Percentiles rank a stretch among this genome's conserved stretches.
phyloP scores from a whole-genome alignment of 1,140 invertebrate genomes.

The Bradysia coprophila region DNA sequence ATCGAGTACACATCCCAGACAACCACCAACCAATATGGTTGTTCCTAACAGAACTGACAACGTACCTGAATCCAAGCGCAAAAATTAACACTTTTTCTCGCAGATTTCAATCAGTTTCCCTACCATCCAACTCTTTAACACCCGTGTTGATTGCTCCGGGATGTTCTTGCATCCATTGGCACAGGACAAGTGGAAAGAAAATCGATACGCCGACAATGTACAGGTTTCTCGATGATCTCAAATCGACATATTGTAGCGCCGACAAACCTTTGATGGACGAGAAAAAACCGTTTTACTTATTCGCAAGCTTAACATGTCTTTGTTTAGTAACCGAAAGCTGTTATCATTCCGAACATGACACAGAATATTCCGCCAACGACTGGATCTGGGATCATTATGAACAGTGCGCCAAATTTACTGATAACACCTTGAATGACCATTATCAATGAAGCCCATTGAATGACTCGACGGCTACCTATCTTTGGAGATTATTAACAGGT shows the following conservation, averaged over 20 bases:
- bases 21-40: slow-evolving; percentile 66
- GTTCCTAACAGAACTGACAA: slow-evolving; percentile 64
- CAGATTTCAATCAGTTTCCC: no score
- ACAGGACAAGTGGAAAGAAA: slow-evolving; percentile 64
- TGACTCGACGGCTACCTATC: slow-evolving; percentile 72
- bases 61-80: no score
- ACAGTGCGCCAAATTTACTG: slow-evolving; percentile 67
- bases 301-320: no score
- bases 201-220: slow-evolving; percentile 79
- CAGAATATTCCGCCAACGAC: slow-evolving; percentile 78
- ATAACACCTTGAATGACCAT: slow-evolving; percentile 67
- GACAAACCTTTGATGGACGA: slow-evolving; percentile 47
- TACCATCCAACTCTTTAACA: slow-evolving; percentile 46
- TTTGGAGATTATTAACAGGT: slow-evolving; percentile 15
- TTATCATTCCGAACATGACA: slow-evolving; percentile 74
- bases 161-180: slow-evolving; percentile 53
- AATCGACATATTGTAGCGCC: slow-evolving; percentile 60
- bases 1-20: slow-evolving; percentile 62
- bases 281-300: no score
- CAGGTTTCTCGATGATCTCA: slow-evolving; percentile 66
- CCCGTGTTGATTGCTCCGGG: slow-evolving; percentile 48
- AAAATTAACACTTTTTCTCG: no score
- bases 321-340: slow-evolving; percentile 52
- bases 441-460: slow-evolving; percentile 56
- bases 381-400: slow-evolving; percentile 76